Base-by-base conservation (phyloP, 2,888 invertebrate genomes). In the Zelleria hepariella region DNA sequence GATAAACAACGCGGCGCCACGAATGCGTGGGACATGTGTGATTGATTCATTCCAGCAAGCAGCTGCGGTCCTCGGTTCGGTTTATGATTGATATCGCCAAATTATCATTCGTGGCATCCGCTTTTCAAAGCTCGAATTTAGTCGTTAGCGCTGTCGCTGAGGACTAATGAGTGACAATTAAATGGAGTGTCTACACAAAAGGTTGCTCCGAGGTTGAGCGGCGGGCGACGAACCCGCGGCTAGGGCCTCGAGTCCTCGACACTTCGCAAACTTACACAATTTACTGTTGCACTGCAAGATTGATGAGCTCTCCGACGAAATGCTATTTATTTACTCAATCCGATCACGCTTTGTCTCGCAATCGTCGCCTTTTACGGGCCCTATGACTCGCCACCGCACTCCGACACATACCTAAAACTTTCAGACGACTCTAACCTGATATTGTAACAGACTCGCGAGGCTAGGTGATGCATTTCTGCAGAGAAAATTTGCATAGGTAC, bases 281-380 rank as follows among this genome's bases (percentile, higher is more conserved):
- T 78, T 78, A 78, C 78, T 80, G 74, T 80, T 76, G 78, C 78
- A 73, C 77, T 78, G 73, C 70, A 80, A 83, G 82, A 83, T 85
- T 85, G 85, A 86, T 82, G 86, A 82, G 79, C 75, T 77, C 77
- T 80, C 72, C 73, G 72, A 78, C 77, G 77, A 42, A 74, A 75
- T 77, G 82, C 82, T 82, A 82, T 83, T 84, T 85, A 82, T 84
- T 80, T 83, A 83, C 80, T 78, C 77, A 84, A 86, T 82, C 80
- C 79, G 82, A 86, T 84, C 83, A 83, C 82, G 81, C 78, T 80
- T 82, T 80, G 80, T 80, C 80, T 80, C 73, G 76, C 82, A 82
- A 82, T 82, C 79, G 77, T 80, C 75, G 75, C 75, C 75, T 78
- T 82, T 83, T 80, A 79, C 78, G 75, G 76, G 75, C 78, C 69